Evolutionary conservation across 2,797 vertebrate species (phyloP).

Genomic region (Dendrocincla fuliginosa): DNA sequence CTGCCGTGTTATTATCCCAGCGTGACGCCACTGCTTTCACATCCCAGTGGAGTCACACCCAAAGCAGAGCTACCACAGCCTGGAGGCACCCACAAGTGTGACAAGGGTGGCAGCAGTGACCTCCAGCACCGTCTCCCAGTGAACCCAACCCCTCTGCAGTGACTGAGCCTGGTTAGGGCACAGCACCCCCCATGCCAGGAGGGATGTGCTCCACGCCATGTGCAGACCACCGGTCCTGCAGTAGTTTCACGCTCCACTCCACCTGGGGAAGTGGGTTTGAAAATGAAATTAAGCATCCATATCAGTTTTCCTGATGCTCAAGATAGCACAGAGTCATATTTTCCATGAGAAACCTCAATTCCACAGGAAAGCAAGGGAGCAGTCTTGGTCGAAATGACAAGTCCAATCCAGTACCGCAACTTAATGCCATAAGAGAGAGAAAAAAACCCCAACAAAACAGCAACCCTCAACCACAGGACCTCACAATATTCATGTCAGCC

Average conservation of each 20-base stretch:
- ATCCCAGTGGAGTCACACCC: background rate
- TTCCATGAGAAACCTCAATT: slow-evolving; percentile 80
- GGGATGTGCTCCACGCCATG: background rate
- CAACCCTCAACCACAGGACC: slow-evolving; percentile 47
- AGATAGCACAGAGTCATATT: slow-evolving; percentile 71
- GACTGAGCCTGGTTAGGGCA: background rate
- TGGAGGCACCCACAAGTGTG: fast-evolving
- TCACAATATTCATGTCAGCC: slow-evolving; percentile 60
- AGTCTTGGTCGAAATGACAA: slow-evolving; percentile 63
- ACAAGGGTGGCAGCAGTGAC: background rate
- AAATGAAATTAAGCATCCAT: slow-evolving; percentile 48
- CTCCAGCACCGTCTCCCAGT: background rate
- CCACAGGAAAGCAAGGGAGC: slow-evolving; percentile 73
- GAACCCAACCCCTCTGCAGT: fast-evolving
- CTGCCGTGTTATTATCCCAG: background rate
- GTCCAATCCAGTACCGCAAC: slow-evolving; percentile 62
- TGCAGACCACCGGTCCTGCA: background rate
- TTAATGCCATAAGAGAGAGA: slow-evolving; percentile 45
- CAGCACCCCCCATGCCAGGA: background rate
- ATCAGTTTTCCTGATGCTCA: slow-evolving; percentile 56
- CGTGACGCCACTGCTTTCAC: background rate
- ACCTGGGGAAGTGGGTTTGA: slow-evolving; percentile 52
- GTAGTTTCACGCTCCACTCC: slow-evolving; percentile 27
- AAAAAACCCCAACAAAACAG: slow-evolving; percentile 33
- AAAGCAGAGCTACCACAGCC: background rate